Percentiles rank a stretch among this genome's conserved stretches.
Conservation (phyloP, 53 echinoderm and acorn worm genomes). For the Echinarachnius parma region DNA sequence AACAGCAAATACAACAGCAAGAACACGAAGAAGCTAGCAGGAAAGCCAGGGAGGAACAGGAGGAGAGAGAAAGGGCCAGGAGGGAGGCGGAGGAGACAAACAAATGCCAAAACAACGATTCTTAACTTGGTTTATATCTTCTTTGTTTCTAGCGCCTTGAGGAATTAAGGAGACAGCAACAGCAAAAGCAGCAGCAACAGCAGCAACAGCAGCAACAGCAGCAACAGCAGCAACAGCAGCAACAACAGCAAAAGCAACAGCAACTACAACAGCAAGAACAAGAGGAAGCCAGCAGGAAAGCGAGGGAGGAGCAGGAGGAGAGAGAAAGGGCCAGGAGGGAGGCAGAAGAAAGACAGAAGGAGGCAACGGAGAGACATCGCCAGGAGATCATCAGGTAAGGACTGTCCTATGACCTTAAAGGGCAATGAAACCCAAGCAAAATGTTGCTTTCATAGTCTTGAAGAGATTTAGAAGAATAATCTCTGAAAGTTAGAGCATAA, state of each 20-base stretch:
- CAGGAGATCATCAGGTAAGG: constrained; percentile 65
- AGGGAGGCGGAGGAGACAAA: background rate
- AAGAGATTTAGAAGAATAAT: no score
- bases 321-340: constrained; percentile 20
- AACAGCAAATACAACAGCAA: constrained; percentile 4
- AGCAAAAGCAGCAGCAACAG: no score
- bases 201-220: constrained; percentile 27
- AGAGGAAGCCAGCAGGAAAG: constrained; percentile 57
- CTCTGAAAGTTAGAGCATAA: no score
- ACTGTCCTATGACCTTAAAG: no score
- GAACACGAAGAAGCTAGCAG: constrained; percentile 53
- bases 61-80: background rate
- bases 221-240: constrained; percentile 35
- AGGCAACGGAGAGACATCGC: constrained; percentile 53
- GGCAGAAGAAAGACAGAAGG: constrained; percentile 39
- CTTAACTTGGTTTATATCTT: background rate
- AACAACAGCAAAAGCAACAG: constrained; percentile 17
- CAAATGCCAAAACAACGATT: background rate
- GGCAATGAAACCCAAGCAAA: no score
- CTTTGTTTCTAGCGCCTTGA: constrained; percentile 6
- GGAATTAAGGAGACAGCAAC: constrained; percentile 29
- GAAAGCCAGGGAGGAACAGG: constrained; percentile 59
- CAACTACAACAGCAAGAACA: constrained; percentile 15
- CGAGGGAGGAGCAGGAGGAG: constrained; percentile 59
- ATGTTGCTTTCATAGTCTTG: no score